Evolutionary conservation across 2,113 vertebrate genomes (phyloP), one percentile per base, ranked within the genome.

Genomic region (Orientallactaga bullata): DNA sequence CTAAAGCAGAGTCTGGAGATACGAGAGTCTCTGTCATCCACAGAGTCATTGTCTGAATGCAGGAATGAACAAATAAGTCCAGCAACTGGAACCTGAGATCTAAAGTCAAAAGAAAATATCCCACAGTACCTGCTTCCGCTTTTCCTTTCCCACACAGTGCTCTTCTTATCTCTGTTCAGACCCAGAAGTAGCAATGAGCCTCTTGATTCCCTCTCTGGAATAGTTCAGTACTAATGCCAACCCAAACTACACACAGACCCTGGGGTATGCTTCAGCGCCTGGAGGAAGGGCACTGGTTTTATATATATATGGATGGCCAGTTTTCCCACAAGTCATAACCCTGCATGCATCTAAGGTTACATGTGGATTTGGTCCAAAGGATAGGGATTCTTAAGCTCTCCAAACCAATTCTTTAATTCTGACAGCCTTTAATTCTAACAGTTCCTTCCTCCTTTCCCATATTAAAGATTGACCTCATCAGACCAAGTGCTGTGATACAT

Each of bases 1-100:
- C 68, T 86, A 80, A 94, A 72, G 77, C 18, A 58, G 79, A 42
- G 2, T 58, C 71, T 94, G n/a, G 65, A 94, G 69, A 71, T 58
- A 47, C 47, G 20, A 76, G 20, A 37, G 65, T 86, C 28, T 51
- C 61, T 32, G 66, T 55, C 39, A 51, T 47, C 82, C 15, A 86
- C n/a, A 28, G 68, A 39, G 89, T 2, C 63, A 66, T 51, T 51
- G 20, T 79, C 60, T 66, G 39, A 42, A 88, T 74, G 11, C 13
- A 55, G 10, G 58, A 81, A 87, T 80, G 21, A 37, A 39, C 47
- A 79, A 74, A 68, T 58, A 47, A 24, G 28, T 61, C 20, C 61
- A 16, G 37, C 51, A 47, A 92, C 65, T 55, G 60, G 24, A 94
- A 89, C 12, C 37, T 16, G 47, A 80, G 51, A 42, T 61, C 69